phyloP scores from a whole-genome alignment of 2,113 vertebrate species.

The Heteronetta atricapilla region DNA sequence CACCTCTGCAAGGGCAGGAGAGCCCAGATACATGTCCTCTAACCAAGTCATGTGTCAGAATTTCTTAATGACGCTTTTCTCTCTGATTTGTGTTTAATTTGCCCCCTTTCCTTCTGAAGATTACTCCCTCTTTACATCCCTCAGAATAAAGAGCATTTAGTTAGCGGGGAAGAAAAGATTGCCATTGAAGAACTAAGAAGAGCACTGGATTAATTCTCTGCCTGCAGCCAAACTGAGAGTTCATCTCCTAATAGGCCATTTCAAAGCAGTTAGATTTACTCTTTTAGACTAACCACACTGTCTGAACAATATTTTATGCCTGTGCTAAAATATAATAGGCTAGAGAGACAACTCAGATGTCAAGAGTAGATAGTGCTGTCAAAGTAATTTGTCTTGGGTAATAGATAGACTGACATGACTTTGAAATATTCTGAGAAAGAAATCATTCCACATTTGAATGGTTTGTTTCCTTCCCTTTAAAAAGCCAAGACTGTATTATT shows the following conservation, averaged over 20 bases:
- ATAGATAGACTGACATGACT: slow-evolving; percentile 66
- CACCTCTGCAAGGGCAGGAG: neutral
- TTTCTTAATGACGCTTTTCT: slow-evolving; percentile 39
- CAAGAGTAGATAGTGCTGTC: slow-evolving; percentile 73
- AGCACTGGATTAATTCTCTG: slow-evolving; percentile 65
- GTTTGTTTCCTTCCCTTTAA: slow-evolving; percentile 51
- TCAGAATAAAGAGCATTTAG: slow-evolving; percentile 30
- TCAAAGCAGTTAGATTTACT: slow-evolving; percentile 74
- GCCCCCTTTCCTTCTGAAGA: slow-evolving; percentile 20
- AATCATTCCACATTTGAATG: slow-evolving; percentile 48
- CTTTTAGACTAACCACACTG: slow-evolving; percentile 70
- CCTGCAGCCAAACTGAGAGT: slow-evolving; percentile 69
- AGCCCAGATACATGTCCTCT: neutral
- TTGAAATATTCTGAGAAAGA: slow-evolving; percentile 67
- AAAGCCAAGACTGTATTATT: slow-evolving; percentile 3
- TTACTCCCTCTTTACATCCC: slow-evolving; percentile 48
- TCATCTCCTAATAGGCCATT: slow-evolving; percentile 72
- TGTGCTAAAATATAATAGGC: slow-evolving; percentile 71
- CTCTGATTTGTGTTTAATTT: slow-evolving; percentile 58
- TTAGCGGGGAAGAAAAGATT: neutral
- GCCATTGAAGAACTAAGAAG: slow-evolving; percentile 60
- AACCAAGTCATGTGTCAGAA: neutral
- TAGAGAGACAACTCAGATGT: slow-evolving; percentile 71
- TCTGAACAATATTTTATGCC: slow-evolving; percentile 76
- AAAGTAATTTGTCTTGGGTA: slow-evolving; percentile 74